phyloP scores from a whole-genome alignment of 1,140 invertebrate genomes.

The Drosophila pectinifera region DNA sequence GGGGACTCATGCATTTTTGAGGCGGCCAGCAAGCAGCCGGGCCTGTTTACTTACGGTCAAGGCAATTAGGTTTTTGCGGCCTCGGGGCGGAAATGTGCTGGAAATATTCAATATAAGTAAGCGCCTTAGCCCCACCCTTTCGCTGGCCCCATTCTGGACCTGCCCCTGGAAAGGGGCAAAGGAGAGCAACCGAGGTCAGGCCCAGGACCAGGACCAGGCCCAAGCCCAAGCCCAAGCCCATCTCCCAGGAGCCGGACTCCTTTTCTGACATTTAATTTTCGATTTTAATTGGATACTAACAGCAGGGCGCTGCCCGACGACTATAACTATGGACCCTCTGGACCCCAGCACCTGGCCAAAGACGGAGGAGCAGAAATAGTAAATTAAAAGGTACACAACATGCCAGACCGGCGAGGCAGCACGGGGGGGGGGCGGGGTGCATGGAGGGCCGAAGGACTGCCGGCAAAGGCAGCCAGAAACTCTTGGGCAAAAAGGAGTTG shows the following conservation, averaged over 20 bases:
- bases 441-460: slow-evolving; percentile 15
- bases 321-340: slow-evolving; percentile 44
- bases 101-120: slow-evolving; percentile 82
- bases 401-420: slow-evolving; percentile 33
- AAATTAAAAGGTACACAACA: slow-evolving; percentile 82
- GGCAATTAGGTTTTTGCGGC: slow-evolving; percentile 79
- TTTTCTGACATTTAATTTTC: slow-evolving; percentile 81
- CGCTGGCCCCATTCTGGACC: neutral
- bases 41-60: slow-evolving; percentile 77
- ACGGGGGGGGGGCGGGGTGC: too few relatives aligned
- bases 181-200: slow-evolving; percentile 6
- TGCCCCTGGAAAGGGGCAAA: neutral
- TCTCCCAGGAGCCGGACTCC: slow-evolving; percentile 27
- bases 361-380: slow-evolving; percentile 68
- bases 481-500: slow-evolving; percentile 77
- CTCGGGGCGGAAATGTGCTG: slow-evolving; percentile 50
- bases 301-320: slow-evolving; percentile 78
- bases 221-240: neutral
- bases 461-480: slow-evolving; percentile 34
- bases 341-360: slow-evolving; percentile 41
- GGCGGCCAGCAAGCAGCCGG: slow-evolving; percentile 6
- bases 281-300: slow-evolving; percentile 85
- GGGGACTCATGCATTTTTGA: slow-evolving; percentile 75
- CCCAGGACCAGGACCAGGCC: too few relatives aligned
- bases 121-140: slow-evolving; percentile 63